Evolutionary conservation across 2,113 vertebrate genomes (phyloP).

Genomic region (Apeltes quadracus): DNA sequence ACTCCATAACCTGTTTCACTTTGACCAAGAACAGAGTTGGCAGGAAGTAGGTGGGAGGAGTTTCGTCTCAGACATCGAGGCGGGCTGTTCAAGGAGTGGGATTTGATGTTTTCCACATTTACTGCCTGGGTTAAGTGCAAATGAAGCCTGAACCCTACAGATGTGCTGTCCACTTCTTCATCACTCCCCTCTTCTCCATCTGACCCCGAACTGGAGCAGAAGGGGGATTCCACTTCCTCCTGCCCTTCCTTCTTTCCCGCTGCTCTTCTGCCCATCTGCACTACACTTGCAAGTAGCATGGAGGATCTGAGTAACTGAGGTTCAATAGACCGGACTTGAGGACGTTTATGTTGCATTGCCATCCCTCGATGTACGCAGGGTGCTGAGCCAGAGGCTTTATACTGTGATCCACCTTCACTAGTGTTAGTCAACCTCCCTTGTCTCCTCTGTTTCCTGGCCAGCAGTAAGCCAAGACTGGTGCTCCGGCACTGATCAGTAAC

Average conservation of each 20-base stretch:
- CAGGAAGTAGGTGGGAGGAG: conserved; percentile 81
- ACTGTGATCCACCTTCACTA: background rate
- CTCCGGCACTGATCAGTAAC: conserved; percentile 66
- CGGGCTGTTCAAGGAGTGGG: conserved; percentile 67
- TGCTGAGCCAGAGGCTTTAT: conserved; percentile 74
- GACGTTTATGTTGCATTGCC: conserved; percentile 57
- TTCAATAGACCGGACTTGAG: conserved; percentile 56
- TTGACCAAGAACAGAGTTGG: conserved; percentile 51
- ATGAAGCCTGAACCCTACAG: background rate
- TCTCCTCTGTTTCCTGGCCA: conserved; percentile 43
- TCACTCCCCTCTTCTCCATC: conserved; percentile 40
- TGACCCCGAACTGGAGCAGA: conserved; percentile 53
- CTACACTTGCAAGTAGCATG: conserved; percentile 79
- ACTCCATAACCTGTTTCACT: conserved; percentile 65
- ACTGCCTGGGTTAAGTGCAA: conserved; percentile 1
- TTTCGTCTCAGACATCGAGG: conserved; percentile 81
- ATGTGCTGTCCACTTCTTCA: conserved; percentile 16
- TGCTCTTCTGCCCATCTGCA: conserved; percentile 69
- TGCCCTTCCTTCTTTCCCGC: conserved; percentile 11
- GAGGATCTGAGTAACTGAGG: conserved; percentile 81
- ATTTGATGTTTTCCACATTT: conserved; percentile 22
- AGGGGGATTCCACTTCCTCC: conserved; percentile 25
- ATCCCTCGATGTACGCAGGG: conserved; percentile 80
- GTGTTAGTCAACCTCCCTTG: background rate
- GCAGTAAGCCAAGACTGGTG: conserved; percentile 60